Base-by-base conservation (phyloP, 2,888 invertebrate genomes). In the Incurvaria masculella region DNA sequence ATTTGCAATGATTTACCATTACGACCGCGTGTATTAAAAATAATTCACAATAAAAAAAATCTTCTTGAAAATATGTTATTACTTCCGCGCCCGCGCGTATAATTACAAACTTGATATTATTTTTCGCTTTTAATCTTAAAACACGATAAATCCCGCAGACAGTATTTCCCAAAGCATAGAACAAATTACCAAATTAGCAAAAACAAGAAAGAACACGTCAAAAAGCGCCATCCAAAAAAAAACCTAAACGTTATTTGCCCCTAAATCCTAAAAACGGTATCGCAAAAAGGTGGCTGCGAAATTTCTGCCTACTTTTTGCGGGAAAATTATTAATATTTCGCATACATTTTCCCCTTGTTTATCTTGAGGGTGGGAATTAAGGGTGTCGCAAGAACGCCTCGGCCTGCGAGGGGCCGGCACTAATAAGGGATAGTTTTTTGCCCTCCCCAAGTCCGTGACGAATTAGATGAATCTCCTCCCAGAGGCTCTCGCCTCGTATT, bases 401-500 rank as follows among this genome's bases (percentile, higher is more conserved):
- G 10, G 23, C 10, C 23, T 33, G 33, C 33, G 14, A 33, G 55
- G 47, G 62, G 61, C 61, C 61, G 62, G 60, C 66, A 61, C 66
- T 72, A 72, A 72, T 68, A 70, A 72, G 72, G 66, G 61, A 60
- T 68, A 68, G 69, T 74, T 76, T 76, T 52, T 75, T 72, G 68
- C 59, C 50, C 33, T 27, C 14, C 10, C 6, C 14, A 14, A 33
- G 8, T 3, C 33, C 14, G 4, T 33, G 33, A 33, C 14, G 33
- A 33, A 33, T 33, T 33, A 33, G 33, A 10, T 10, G n/a, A n/a
- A n/a, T n/a, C n/a, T n/a, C n/a, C n/a, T n/a, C n/a, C n/a, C n/a
- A n/a, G n/a, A n/a, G n/a, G n/a, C n/a, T n/a, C n/a, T n/a, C n/a
- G n/a, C n/a, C n/a, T n/a, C n/a, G n/a, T n/a, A n/a, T n/a, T n/a